Evolutionary conservation across 1,140 invertebrate genomes (phyloP).

Genomic region (Cotesia glomerata): DNA sequence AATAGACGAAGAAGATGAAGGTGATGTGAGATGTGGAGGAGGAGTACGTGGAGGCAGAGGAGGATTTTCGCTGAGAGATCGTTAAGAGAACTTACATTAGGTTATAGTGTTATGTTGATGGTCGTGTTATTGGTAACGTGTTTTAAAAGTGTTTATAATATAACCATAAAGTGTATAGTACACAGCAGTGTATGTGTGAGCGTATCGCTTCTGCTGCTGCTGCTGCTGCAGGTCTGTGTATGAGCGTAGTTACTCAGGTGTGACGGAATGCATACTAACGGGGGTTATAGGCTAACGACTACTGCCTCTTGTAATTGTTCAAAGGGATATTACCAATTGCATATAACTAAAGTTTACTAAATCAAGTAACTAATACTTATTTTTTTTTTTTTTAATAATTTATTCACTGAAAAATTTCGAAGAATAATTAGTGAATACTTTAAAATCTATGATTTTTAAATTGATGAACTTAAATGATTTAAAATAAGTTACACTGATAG

Average conservation of each 20-base stretch:
- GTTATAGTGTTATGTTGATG: slow-evolving; percentile 29
- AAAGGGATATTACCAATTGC: slow-evolving; percentile 45
- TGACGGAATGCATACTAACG: slow-evolving; percentile 58
- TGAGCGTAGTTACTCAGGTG: slow-evolving; percentile 51
- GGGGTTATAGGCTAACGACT: slow-evolving; percentile 59
- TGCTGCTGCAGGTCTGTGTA: slow-evolving; percentile 29
- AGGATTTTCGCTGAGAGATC: slow-evolving; percentile 23
- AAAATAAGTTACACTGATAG: too few relatives aligned
- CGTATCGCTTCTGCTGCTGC: too few relatives aligned
- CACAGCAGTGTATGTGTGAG: slow-evolving; percentile 36
- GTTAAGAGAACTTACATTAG: not conserved
- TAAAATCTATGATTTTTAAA: too few relatives aligned
- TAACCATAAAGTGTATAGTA: not conserved
- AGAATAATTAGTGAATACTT: too few relatives aligned
- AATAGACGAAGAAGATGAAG: too few relatives aligned
- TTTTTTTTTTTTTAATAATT: too few relatives aligned
- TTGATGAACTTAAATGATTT: too few relatives aligned
- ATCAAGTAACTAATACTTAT: not conserved
- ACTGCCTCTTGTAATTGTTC: slow-evolving; percentile 59
- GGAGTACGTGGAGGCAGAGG: not conserved
- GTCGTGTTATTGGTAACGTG: slow-evolving; percentile 27
- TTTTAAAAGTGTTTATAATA: not conserved
- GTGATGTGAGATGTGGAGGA: too few relatives aligned
- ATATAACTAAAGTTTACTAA: not conserved
- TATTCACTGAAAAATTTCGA: too few relatives aligned